Conservation (phyloP, 2,888 invertebrate species). For the Alitta virens region DNA sequence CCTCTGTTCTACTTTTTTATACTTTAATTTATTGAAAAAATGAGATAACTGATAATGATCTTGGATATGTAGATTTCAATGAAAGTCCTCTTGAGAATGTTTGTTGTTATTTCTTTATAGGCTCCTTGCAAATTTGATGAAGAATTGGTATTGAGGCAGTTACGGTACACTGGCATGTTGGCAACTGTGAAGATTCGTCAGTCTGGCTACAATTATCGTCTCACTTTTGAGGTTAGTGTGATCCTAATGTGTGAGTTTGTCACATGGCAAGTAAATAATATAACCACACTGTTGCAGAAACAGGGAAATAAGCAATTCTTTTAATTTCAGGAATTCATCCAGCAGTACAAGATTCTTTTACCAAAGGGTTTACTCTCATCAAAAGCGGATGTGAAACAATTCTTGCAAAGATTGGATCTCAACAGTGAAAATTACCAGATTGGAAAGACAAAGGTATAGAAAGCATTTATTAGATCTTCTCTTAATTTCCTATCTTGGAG, state of each 20-base stretch:
- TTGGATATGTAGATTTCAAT: too few species aligned
- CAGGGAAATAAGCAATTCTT: not conserved
- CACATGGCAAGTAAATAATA: too few species aligned
- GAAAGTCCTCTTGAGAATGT: too few species aligned
- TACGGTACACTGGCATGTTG: constrained; percentile 94
- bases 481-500: too few species aligned
- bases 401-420: constrained; percentile 78
- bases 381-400: constrained; percentile 80
- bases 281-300: too few species aligned
- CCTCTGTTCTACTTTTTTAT: too few species aligned
- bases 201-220: constrained; percentile 90
- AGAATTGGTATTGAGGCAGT: constrained; percentile 83
- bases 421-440: constrained; percentile 89
- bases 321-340: constrained; percentile 74
- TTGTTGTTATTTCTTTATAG: constrained; percentile 50
- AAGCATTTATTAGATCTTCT: too few species aligned
- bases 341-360: constrained; percentile 84
- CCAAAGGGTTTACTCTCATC: constrained; percentile 82
- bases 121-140: constrained; percentile 90
- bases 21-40: too few species aligned
- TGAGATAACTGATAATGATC: too few species aligned
- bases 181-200: constrained; percentile 93
- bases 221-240: constrained; percentile 72
- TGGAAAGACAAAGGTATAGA: constrained; percentile 72
- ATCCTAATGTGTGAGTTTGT: too few species aligned